phyloP scores from a whole-genome alignment of 2,888 invertebrate genomes.

The Lithodes maja region DNA sequence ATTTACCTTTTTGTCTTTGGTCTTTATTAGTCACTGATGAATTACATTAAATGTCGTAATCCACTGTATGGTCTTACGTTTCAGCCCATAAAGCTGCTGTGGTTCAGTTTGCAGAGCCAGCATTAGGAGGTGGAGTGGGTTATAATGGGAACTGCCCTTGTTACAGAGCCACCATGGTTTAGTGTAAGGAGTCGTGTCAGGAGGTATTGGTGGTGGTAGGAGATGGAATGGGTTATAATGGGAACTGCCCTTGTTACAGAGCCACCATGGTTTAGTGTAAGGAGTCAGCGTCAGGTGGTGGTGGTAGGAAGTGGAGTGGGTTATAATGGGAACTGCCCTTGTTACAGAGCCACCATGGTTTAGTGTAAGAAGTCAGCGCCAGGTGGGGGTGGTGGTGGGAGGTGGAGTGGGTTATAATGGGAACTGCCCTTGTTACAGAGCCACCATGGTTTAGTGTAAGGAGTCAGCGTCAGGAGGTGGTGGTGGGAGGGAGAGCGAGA shows the following conservation, averaged over 20 bases:
- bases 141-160: not conserved
- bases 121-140: not conserved
- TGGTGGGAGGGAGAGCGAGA: slow-evolving; percentile 55
- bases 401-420: no score
- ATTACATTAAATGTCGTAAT: no score
- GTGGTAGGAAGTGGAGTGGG: slow-evolving; percentile 55
- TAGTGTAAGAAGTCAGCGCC: not conserved
- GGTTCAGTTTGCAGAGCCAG: not conserved
- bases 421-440: slow-evolving; percentile 28
- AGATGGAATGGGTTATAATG: not conserved
- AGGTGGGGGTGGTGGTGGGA: no score
- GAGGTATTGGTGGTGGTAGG: not conserved
- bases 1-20: no score
- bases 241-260: not conserved
- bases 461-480: slow-evolving; percentile 73
- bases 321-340: not conserved
- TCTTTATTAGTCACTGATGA: no score
- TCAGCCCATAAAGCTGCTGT: not conserved
- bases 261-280: not conserved
- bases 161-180: not conserved
- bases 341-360: not conserved
- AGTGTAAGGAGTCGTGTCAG: not conserved
- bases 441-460: slow-evolving; percentile 67
- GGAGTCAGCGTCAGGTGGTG: slow-evolving; percentile 73
- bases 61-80: no score